These are phyloP conservation scores for Oscheius sp. DNA, from an alignment of 2,888 invertebrate species.

Conservation along the genomic window DNA sequence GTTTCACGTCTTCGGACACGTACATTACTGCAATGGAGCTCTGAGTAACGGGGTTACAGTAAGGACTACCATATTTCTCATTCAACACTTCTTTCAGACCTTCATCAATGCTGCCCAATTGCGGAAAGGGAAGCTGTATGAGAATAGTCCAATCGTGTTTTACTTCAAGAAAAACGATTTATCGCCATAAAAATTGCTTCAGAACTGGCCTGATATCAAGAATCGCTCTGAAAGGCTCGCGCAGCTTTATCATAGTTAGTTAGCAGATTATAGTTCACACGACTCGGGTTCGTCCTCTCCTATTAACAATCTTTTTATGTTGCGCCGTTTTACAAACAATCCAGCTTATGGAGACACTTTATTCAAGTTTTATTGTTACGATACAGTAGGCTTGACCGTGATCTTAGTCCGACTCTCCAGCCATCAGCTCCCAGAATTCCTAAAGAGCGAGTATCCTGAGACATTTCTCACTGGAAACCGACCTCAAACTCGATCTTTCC, in stretches of 20 bases:
- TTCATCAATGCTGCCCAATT: conserved; percentile 88
- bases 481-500: conserved; percentile 72
- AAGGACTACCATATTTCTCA: background rate
- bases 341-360: background rate
- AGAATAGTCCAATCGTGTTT: conserved; percentile 85
- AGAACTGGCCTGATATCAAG: no score
- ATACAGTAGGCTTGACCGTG: background rate
- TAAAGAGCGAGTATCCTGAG: conserved; percentile 25
- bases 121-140: conserved; percentile 83
- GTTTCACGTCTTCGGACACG: conserved; percentile 87
- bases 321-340: no score
- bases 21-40: conserved; percentile 81
- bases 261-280: no score
- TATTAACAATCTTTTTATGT: background rate
- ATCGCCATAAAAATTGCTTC: no score
- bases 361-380: background rate
- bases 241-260: no score
- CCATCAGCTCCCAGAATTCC: conserved; percentile 73
- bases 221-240: no score
- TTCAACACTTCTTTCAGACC: conserved; percentile 74
- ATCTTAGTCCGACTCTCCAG: conserved; percentile 69
- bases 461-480: conserved; percentile 30
- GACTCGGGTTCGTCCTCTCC: no score
- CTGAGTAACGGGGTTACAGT: conserved; percentile 76
- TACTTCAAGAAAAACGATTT: conserved; percentile 78